Conservation (phyloP, 2,888 invertebrate species). For the Rotaria magnacalcarata region DNA sequence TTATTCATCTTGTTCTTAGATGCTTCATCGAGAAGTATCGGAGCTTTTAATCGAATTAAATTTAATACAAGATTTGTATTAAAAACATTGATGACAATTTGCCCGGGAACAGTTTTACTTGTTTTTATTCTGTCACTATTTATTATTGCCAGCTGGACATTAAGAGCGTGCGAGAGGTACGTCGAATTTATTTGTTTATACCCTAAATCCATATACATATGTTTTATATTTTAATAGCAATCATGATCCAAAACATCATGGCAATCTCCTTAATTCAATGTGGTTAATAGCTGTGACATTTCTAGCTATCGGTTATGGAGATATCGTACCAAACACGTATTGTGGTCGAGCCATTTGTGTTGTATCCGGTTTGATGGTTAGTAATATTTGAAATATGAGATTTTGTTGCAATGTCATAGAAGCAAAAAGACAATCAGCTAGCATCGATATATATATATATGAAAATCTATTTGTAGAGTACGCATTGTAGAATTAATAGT, state of each 20-base stretch:
- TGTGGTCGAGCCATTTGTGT: slow-evolving; percentile 98
- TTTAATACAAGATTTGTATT: slow-evolving; percentile 86
- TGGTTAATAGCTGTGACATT: slow-evolving; percentile 99
- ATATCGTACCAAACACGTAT: slow-evolving; percentile 97
- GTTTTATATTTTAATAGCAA: slow-evolving; percentile 13
- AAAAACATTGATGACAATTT: slow-evolving; percentile 99
- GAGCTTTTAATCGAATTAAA: slow-evolving; percentile 60
- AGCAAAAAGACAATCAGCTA: too few species aligned
- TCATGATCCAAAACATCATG: slow-evolving; percentile 68
- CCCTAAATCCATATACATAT: not conserved
- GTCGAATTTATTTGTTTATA: not conserved
- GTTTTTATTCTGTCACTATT: slow-evolving; percentile 98
- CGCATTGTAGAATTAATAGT: slow-evolving; percentile 49
- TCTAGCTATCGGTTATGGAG: slow-evolving; percentile 99
- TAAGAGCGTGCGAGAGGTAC: slow-evolving; percentile 96
- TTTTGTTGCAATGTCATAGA: too few species aligned
- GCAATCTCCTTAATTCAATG: slow-evolving; percentile 92
- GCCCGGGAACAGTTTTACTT: slow-evolving; percentile 91
- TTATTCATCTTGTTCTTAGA: slow-evolving; percentile 62
- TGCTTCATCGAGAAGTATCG: slow-evolving; percentile 84
- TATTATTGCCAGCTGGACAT: slow-evolving; percentile 98
- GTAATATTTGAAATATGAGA: slow-evolving; percentile 52
- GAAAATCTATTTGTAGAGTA: too few species aligned
- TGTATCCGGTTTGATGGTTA: slow-evolving; percentile 98
- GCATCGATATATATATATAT: too few species aligned